A percentile compares a stretch with the other conserved stretches of the same genome.
phyloP scores from a whole-genome alignment of 2,113 vertebrate genomes.

The Dissostichus mawsoni region DNA sequence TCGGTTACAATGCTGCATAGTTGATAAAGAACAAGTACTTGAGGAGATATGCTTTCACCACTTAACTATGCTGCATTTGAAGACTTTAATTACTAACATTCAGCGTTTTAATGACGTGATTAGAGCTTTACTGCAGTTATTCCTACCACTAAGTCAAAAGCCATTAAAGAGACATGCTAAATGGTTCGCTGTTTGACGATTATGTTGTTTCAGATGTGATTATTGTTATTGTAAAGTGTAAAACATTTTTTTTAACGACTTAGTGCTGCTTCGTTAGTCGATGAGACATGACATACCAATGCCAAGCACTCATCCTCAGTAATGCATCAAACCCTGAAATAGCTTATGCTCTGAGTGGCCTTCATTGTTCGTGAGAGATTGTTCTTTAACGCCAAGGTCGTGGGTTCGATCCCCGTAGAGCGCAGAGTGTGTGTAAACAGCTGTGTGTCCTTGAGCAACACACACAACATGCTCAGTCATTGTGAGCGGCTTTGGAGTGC shows the following conservation, averaged over 20 bases:
- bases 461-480: constrained; percentile 31
- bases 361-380: neutral
- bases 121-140: no score
- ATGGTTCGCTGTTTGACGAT: neutral
- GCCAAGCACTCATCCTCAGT: constrained; percentile 7
- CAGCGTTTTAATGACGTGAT: no score
- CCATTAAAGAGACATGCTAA: neutral
- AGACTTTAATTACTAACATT: no score
- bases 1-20: neutral
- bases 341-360: neutral
- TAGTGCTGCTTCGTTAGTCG: neutral
- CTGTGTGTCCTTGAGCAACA: constrained; percentile 28
- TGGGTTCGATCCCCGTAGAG: constrained; percentile 9
- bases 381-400: constrained; percentile 22
- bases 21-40: neutral
- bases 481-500: neutral
- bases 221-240: constrained; percentile 3
- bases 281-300: constrained; percentile 6
- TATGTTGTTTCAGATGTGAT: neutral
- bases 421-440: constrained; percentile 14
- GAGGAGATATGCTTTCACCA: neutral
- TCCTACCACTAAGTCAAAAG: neutral
- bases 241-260: neutral
- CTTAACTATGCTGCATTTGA: neutral
- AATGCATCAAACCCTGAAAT: constrained; percentile 11